Evolutionary conservation across 2,888 invertebrate species (phyloP).

Genomic region (Xestia c-nigrum): DNA sequence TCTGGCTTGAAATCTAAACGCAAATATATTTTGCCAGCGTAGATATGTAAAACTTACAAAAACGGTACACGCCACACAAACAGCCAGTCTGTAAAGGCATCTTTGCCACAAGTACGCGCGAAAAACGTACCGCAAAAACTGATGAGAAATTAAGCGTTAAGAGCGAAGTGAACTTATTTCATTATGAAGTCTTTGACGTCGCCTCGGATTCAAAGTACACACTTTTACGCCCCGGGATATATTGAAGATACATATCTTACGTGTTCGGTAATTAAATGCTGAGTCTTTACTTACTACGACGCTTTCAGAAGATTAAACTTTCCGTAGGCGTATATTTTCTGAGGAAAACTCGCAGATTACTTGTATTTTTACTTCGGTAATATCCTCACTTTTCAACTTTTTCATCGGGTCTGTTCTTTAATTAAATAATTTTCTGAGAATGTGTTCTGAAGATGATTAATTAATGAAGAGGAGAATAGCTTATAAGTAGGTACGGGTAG

Average conservation of each 20-base stretch:
- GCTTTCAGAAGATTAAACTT: constrained; percentile 65
- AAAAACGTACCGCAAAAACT: constrained; percentile 39
- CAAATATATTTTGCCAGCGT: constrained; percentile 12
- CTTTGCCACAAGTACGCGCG: constrained; percentile 26
- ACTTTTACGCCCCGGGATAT: constrained; percentile 56
- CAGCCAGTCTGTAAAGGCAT: constrained; percentile 42
- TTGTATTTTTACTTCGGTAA: constrained; percentile 55
- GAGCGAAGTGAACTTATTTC: constrained; percentile 65
- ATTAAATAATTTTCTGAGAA: constrained; percentile 57
- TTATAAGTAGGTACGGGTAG: not conserved
- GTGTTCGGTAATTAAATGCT: constrained; percentile 66
- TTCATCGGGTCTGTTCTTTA: constrained; percentile 45
- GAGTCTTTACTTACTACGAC: constrained; percentile 50
- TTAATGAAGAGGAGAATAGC: constrained; percentile 33
- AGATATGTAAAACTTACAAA: constrained; percentile 23
- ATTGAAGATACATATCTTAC: constrained; percentile 59
- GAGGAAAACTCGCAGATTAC: constrained; percentile 36
- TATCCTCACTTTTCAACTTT: constrained; percentile 53
- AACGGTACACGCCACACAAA: constrained; percentile 6
- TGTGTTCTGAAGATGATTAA: constrained; percentile 56
- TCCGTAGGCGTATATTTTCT: constrained; percentile 53
- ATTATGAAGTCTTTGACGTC: constrained; percentile 65
- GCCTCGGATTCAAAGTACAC: constrained; percentile 33
- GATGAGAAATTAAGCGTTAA: constrained; percentile 41
- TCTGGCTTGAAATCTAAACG: constrained; percentile 24